phyloP scores from a whole-genome alignment of 92 coral and sea anemone genomes.

The Virgularia gustaviana region DNA sequence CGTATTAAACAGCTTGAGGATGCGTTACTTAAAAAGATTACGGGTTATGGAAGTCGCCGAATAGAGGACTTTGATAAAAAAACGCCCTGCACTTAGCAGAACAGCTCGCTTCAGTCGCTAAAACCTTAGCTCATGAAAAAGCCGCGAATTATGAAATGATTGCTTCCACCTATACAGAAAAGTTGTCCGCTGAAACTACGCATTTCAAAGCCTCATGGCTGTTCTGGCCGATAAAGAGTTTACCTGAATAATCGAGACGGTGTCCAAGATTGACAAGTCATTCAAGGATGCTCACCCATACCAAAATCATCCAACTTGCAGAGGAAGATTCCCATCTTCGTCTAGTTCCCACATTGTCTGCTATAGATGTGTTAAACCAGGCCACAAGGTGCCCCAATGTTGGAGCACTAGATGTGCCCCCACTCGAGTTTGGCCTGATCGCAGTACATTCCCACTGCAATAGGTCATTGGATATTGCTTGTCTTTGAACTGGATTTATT shows the following conservation, averaged over 20 bases:
- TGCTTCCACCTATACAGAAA: slow-evolving; percentile 30
- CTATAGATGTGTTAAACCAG: slow-evolving; percentile 41
- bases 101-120: slow-evolving; percentile 46
- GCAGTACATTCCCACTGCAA: not conserved
- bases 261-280: slow-evolving; percentile 35
- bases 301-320: slow-evolving; percentile 20
- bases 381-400: slow-evolving; percentile 46
- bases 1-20: too few species aligned
- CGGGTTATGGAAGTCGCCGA: too few species aligned
- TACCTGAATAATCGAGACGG: slow-evolving; percentile 33
- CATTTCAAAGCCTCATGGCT: slow-evolving; percentile 40
- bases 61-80: too few species aligned
- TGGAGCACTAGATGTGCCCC: slow-evolving; percentile 24
- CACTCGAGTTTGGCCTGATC: not conserved
- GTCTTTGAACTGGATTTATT: not conserved
- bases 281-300: slow-evolving; percentile 27
- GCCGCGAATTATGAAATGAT: slow-evolving; percentile 47
- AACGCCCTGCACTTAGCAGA: slow-evolving; percentile 43
- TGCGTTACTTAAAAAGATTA: too few species aligned
- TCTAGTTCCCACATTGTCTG: slow-evolving; percentile 18
- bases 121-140: slow-evolving; percentile 22
- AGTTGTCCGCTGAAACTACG: slow-evolving; percentile 24
- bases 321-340: slow-evolving; percentile 32
- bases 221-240: slow-evolving; percentile 45
- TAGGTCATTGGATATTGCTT: not conserved